These are phyloP conservation scores for Drosophila mulleri DNA, from an alignment of 2,888 invertebrate species.

Conservation along the genomic window DNA sequence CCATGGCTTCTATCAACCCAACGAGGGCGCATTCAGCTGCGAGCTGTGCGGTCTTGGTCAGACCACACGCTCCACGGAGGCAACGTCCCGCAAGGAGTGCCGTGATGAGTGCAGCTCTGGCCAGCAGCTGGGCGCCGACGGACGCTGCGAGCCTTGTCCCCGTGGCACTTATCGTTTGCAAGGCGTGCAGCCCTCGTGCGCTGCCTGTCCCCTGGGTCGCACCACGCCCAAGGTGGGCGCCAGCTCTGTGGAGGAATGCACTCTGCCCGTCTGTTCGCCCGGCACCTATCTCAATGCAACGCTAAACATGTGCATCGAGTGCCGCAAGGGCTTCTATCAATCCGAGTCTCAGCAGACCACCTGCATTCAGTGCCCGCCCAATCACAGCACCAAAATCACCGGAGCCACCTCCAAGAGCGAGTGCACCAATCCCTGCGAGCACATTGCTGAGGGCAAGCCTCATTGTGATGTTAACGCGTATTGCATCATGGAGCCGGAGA, in stretches of 20 bases:
- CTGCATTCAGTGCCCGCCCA: constrained; percentile 94
- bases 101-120: constrained; percentile 93
- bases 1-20: constrained; percentile 96
- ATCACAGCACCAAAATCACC: constrained; percentile 93
- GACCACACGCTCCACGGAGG: constrained; percentile 95
- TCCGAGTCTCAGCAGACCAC: constrained; percentile 94
- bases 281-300: constrained; percentile 94
- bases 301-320: constrained; percentile 93
- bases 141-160: constrained; percentile 96
- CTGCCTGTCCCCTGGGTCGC: constrained; percentile 93
- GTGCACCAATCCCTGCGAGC: constrained; percentile 96
- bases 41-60: constrained; percentile 95
- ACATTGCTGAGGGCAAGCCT: constrained; percentile 90
- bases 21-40: constrained; percentile 95
- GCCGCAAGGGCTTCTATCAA: constrained; percentile 96
- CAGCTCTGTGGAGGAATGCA: constrained; percentile 94
- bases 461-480: constrained; percentile 95
- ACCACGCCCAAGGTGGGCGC: constrained; percentile 95
- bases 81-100: constrained; percentile 94
- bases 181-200: constrained; percentile 95
- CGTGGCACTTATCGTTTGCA: constrained; percentile 94
- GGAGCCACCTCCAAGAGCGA: constrained; percentile 92
- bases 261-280: constrained; percentile 93
- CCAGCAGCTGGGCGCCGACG: constrained; percentile 93
- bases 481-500: constrained; percentile 93